Evolutionary conservation across 2,888 invertebrate species (phyloP).

Genomic region (Eristalis arbustorum): DNA sequence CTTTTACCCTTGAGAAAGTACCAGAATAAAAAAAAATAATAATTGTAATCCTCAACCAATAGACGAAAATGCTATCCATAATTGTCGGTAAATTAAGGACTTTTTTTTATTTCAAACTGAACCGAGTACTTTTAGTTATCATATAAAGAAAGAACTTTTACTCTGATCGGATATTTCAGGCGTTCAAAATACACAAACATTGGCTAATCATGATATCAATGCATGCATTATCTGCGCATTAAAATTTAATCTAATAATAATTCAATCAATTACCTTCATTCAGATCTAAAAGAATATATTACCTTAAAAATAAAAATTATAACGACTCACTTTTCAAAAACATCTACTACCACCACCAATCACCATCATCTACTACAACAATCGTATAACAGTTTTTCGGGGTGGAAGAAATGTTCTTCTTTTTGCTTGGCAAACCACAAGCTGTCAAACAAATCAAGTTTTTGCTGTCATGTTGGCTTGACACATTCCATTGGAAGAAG

Average conservation of each 20-base stretch:
- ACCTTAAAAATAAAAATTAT: not conserved
- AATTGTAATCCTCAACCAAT: too few relatives aligned
- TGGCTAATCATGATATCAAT: too few relatives aligned
- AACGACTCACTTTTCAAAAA: not conserved
- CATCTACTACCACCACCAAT: not conserved
- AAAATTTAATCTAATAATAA: too few relatives aligned
- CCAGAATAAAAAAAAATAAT: not conserved
- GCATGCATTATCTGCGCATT: too few relatives aligned
- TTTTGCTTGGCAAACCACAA: constrained; percentile 33
- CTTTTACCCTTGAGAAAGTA: not conserved
- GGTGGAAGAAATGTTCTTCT: not conserved
- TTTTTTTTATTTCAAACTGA: too few relatives aligned
- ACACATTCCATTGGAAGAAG: constrained; percentile 64
- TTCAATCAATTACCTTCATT: too few relatives aligned
- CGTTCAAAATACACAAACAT: too few relatives aligned
- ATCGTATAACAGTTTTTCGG: constrained; percentile 1
- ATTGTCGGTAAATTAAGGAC: too few relatives aligned
- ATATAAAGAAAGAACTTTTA: too few relatives aligned
- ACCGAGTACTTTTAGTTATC: too few relatives aligned
- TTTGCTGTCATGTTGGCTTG: constrained; percentile 69
- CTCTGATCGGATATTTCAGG: too few relatives aligned
- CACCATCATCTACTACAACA: constrained; percentile 11
- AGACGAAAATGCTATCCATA: too few relatives aligned
- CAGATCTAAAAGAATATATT: not conserved
- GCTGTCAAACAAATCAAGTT: constrained; percentile 66